These are phyloP conservation scores for Malacoraja senta DNA, from an alignment of 2,797 vertebrate species.

Conservation along the genomic window DNA sequence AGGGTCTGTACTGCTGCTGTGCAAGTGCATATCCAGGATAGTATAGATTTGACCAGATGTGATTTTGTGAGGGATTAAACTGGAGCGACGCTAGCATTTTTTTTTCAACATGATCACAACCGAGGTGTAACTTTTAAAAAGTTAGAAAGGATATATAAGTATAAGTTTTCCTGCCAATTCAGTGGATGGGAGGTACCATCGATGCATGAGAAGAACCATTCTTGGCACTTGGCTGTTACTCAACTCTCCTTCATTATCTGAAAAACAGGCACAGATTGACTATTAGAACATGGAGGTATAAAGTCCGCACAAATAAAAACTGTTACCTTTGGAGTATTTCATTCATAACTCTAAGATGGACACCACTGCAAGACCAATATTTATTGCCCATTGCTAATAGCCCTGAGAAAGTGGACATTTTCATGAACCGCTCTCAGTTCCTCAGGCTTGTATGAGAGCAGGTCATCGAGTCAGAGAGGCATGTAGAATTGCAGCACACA, in stretches of 20 bases:
- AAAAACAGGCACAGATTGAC: conserved; percentile 33
- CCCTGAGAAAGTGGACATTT: too few species aligned
- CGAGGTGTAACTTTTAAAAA: background rate
- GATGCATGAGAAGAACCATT: conserved; percentile 87
- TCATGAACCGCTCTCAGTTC: too few species aligned
- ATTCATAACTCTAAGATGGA: too few species aligned
- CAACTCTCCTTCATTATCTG: conserved; percentile 77
- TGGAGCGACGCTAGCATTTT: background rate
- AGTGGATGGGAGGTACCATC: conserved; percentile 86
- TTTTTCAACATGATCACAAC: background rate
- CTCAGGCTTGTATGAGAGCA: too few species aligned
- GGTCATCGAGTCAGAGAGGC: too few species aligned
- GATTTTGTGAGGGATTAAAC: background rate
- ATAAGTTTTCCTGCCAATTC: conserved; percentile 85
- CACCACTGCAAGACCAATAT: too few species aligned
- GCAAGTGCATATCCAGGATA: background rate
- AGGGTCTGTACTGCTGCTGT: background rate
- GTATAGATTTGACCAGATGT: background rate
- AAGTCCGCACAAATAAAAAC: background rate
- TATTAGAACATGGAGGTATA: background rate
- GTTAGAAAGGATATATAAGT: conserved; percentile 78
- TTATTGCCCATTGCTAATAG: too few species aligned
- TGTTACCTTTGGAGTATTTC: too few species aligned
- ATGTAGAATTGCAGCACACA: too few species aligned
- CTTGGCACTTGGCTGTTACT: conserved; percentile 70